Conservation (phyloP, 1,140 invertebrate genomes). For the Temnothorax curvispinosus region DNA sequence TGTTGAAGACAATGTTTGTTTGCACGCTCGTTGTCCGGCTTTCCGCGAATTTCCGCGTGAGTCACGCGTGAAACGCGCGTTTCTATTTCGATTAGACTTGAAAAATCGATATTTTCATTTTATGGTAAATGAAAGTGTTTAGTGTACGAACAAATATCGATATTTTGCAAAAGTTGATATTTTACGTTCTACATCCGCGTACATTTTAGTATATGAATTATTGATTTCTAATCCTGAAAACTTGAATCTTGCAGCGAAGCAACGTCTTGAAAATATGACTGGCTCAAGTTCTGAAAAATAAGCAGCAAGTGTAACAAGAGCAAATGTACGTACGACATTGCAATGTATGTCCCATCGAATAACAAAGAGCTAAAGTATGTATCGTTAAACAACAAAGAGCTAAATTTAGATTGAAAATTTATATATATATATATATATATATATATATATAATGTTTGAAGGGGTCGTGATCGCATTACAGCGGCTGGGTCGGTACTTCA, state of each 20-base stretch:
- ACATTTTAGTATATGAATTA: background rate
- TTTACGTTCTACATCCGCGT: background rate
- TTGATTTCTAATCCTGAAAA: conserved; percentile 13
- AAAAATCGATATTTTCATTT: background rate
- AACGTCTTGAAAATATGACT: conserved; percentile 23
- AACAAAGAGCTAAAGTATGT: conserved; percentile 42
- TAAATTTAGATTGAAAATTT: conserved; percentile 52
- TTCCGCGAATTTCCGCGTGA: background rate
- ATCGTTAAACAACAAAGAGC: conserved; percentile 35
- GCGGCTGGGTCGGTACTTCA: background rate
- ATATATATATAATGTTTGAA: background rate
- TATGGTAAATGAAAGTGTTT: background rate
- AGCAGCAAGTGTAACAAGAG: background rate
- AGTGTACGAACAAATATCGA: background rate
- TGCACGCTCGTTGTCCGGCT: background rate
- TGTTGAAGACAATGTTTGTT: conserved; percentile 31
- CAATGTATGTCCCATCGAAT: conserved; percentile 32
- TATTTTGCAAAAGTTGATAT: background rate
- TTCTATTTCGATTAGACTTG: background rate
- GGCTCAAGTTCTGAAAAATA: background rate
- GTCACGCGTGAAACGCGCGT: background rate
- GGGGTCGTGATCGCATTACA: conserved; percentile 29
- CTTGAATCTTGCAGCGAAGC: background rate
- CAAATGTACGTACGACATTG: conserved; percentile 22
- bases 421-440: background rate